These are phyloP conservation scores for Psephotus haematonotus DNA, from an alignment of 2,113 vertebrate species.

Conservation along the genomic window DNA sequence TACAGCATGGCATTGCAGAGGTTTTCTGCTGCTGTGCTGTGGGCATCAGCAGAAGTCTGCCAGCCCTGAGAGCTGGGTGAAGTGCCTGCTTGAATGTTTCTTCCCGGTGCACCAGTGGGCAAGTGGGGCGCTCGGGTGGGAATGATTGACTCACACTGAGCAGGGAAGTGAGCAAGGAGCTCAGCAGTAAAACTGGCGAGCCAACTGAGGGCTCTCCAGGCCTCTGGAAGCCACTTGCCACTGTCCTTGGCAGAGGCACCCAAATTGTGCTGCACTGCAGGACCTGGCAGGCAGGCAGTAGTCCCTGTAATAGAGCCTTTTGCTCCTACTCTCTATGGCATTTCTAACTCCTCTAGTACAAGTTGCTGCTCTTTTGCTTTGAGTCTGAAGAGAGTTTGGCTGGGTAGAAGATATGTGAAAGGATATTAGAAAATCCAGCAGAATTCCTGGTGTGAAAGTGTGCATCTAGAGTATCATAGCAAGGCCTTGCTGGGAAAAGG, in stretches of 20 bases:
- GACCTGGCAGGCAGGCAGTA: background rate
- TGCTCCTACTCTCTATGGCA: background rate
- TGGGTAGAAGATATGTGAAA: background rate
- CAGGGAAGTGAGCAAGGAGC: background rate
- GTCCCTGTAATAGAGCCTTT: background rate
- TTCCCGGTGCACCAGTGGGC: background rate
- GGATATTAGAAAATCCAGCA: background rate
- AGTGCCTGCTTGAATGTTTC: background rate
- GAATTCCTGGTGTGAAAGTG: background rate
- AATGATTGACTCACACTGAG: accelerated
- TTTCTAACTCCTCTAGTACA: background rate
- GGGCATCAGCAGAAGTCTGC: background rate
- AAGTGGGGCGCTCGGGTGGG: background rate
- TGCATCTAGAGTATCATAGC: background rate
- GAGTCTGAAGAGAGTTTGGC: background rate
- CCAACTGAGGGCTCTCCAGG: background rate
- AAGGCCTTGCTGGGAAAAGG: background rate
- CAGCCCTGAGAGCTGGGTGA: background rate
- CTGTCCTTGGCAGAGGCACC: background rate
- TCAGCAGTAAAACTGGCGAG: background rate
- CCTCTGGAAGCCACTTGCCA: background rate
- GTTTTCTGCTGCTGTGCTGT: background rate
- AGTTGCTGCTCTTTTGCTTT: background rate
- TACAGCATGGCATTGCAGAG: background rate
- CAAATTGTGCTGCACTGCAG: background rate